phyloP scores from a whole-genome alignment of 1,140 invertebrate species.

The Drosophila santomea region DNA sequence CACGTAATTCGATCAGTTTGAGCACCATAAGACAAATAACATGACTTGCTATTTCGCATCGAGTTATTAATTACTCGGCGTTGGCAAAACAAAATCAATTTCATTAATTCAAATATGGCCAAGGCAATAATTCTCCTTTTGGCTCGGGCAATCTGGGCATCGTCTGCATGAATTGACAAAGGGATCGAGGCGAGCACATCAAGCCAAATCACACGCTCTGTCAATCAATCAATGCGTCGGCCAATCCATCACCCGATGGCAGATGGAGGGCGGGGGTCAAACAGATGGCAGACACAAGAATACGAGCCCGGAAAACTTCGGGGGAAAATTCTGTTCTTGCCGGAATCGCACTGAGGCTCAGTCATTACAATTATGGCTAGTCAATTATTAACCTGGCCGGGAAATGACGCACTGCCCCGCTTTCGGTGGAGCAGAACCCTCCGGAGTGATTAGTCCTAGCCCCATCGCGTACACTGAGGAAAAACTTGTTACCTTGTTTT shows the following conservation, averaged over 20 bases:
- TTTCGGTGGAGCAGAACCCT: not conserved
- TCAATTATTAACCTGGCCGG: constrained; percentile 65
- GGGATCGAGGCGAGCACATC: constrained; percentile 7
- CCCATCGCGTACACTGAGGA: not conserved
- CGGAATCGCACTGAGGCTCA: constrained; percentile 39
- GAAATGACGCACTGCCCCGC: constrained; percentile 51
- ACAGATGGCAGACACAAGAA: constrained; percentile 8
- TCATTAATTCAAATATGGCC: constrained; percentile 41
- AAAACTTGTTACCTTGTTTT: not conserved
- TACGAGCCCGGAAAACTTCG: not conserved
- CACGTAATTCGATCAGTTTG: constrained; percentile 25
- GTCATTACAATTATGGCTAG: constrained; percentile 64
- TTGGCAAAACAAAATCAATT: constrained; percentile 42
- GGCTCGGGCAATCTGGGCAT: constrained; percentile 13
- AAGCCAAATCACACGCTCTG: constrained; percentile 39
- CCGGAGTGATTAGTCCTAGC: constrained; percentile 16
- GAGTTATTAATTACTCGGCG: constrained; percentile 48
- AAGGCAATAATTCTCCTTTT: constrained; percentile 56
- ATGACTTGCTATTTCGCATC: constrained; percentile 52
- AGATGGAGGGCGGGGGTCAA: not conserved
- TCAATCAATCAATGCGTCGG: constrained; percentile 67
- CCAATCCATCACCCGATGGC: constrained; percentile 55
- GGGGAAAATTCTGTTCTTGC: not conserved
- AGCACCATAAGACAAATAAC: constrained; percentile 67
- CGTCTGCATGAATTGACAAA: constrained; percentile 38